Conservation (phyloP, 2,113 vertebrate genomes). For the Hippocampus zosterae region DNA sequence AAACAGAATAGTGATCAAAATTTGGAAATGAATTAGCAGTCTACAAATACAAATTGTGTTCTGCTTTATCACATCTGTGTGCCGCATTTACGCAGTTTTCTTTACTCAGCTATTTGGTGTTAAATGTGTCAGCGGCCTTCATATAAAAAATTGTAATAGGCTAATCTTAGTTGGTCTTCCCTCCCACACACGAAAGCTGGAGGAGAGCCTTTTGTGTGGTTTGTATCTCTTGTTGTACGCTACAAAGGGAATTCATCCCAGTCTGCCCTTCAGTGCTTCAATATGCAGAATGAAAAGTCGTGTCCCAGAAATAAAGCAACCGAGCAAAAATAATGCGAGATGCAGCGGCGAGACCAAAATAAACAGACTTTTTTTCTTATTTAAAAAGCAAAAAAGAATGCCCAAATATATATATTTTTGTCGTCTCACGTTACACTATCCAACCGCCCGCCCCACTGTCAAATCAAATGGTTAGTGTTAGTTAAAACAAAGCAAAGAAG, state of each 20-base stretch:
- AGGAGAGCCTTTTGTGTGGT: constrained; percentile 47
- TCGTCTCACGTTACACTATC: no score
- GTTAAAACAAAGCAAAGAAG: background rate
- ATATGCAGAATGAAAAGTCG: constrained; percentile 41
- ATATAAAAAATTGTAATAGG: constrained; percentile 14
- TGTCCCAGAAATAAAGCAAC: constrained; percentile 52
- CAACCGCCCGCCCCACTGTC: background rate
- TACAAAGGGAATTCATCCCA: constrained; percentile 51
- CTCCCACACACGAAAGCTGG: constrained; percentile 16
- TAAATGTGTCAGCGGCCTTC: constrained; percentile 1
- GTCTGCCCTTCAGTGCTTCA: constrained; percentile 42
- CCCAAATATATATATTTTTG: background rate
- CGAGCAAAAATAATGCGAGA: constrained; percentile 53
- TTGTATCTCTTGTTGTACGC: constrained; percentile 49
- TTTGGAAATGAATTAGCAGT: background rate
- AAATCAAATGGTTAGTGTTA: background rate
- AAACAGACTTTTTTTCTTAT: constrained; percentile 20
- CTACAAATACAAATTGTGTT: background rate
- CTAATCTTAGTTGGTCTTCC: constrained; percentile 16
- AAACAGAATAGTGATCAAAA: background rate
- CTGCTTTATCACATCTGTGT: background rate
- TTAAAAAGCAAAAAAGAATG: background rate
- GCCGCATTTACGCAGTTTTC: background rate
- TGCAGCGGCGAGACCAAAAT: constrained; percentile 26
- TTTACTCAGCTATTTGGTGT: constrained; percentile 6